Conservation (phyloP, 2,797 vertebrate species). For the Mallotus villosus region DNA sequence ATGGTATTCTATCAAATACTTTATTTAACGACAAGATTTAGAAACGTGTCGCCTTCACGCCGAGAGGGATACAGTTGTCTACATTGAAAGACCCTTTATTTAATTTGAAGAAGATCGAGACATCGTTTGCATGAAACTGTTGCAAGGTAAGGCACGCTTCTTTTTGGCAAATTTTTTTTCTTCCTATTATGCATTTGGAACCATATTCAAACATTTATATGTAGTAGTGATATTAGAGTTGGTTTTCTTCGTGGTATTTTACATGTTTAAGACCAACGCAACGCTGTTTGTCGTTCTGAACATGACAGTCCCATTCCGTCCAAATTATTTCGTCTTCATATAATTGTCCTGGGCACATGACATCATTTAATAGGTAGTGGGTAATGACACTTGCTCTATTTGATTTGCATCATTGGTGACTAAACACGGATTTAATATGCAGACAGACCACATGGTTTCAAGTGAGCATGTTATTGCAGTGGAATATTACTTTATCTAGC, state of each 20-base stretch:
- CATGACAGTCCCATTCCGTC: neutral
- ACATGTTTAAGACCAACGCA: neutral
- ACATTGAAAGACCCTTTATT: constrained; percentile 19
- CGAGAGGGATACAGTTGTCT: neutral
- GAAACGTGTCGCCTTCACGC: neutral
- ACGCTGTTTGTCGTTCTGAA: neutral
- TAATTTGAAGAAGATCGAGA: constrained; percentile 41
- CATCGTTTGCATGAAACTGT: constrained; percentile 64
- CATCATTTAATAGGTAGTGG: neutral
- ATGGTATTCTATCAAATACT: neutral
- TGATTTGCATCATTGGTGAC: neutral
- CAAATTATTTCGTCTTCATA: neutral
- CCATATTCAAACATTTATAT: neutral
- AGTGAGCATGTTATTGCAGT: neutral
- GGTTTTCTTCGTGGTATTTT: too few relatives aligned
- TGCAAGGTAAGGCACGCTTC: constrained; percentile 51
- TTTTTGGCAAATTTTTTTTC: neutral
- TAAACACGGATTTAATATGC: neutral
- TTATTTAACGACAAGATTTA: neutral
- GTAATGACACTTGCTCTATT: neutral
- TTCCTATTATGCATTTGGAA: too few relatives aligned
- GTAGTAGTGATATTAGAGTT: neutral
- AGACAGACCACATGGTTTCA: neutral
- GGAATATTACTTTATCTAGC: neutral
- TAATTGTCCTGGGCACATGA: neutral